A percentile compares a stretch with the other conserved stretches of the same genome.
These are phyloP conservation scores for Drosophila diplacantha DNA, from an alignment of 2,888 invertebrate species.

Conservation along the genomic window DNA sequence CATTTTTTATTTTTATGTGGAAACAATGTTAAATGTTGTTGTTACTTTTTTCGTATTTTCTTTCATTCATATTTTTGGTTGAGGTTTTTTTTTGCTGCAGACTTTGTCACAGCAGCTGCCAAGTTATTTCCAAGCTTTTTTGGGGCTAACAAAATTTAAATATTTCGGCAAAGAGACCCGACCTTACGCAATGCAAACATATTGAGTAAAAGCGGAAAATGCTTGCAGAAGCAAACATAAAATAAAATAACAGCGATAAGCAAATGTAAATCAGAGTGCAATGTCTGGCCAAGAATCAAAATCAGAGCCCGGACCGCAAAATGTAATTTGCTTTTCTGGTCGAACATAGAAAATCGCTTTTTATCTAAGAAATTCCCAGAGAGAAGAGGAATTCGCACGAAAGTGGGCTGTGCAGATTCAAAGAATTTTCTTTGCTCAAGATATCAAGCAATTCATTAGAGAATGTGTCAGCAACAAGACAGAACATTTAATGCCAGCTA, in stretches of 20 bases:
- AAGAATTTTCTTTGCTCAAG: slow-evolving; percentile 15
- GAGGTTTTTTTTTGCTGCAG: slow-evolving; percentile 16
- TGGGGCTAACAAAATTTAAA: slow-evolving; percentile 47
- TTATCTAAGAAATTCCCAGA: slow-evolving; percentile 4
- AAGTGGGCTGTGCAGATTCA: slow-evolving; percentile 8
- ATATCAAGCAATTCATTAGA: slow-evolving; percentile 31
- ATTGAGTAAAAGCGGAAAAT: slow-evolving; percentile 29
- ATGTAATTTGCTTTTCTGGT: slow-evolving; percentile 35
- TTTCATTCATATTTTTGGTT: slow-evolving; percentile 16
- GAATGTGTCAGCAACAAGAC: slow-evolving; percentile 14
- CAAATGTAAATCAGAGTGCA: slow-evolving; percentile 16
- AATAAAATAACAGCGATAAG: slow-evolving; percentile 8
- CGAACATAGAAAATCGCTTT: slow-evolving; percentile 6
- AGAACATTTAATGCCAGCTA: slow-evolving; percentile 16
- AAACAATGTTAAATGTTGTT: slow-evolving; percentile 8
- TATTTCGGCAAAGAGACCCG: slow-evolving; percentile 34
- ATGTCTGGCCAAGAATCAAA: slow-evolving; percentile 22
- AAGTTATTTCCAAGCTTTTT: slow-evolving; percentile 44
- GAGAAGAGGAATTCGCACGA: slow-evolving; percentile 1
- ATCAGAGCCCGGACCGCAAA: slow-evolving; percentile 31
- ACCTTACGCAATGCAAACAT: slow-evolving; percentile 49
- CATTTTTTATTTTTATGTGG: slow-evolving; percentile 25
- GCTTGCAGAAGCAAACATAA: slow-evolving; percentile 25
- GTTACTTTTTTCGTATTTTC: slow-evolving; percentile 6
- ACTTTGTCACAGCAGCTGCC: slow-evolving; percentile 26